These are phyloP conservation scores for Erynnis tages DNA, from an alignment of 2,888 invertebrate genomes.

Conservation along the genomic window DNA sequence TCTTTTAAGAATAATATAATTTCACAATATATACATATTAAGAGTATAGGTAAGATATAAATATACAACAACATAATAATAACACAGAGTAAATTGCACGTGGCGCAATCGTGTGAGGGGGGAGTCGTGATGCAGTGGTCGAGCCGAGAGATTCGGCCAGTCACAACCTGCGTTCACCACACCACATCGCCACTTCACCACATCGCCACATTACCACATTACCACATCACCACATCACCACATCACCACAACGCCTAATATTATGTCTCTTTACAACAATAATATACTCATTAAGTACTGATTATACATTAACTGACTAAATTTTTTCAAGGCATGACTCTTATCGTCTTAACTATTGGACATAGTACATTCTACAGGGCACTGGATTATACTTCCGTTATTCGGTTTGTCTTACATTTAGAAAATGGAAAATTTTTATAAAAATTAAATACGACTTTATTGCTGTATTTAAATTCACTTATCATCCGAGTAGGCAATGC, in stretches of 20 bases:
- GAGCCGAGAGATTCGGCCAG: constrained; percentile 76
- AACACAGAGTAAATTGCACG: constrained; percentile 81
- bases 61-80: constrained; percentile 81
- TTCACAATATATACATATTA: constrained; percentile 80
- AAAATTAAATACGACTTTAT: constrained; percentile 71
- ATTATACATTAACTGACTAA: constrained; percentile 75
- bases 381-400: constrained; percentile 77
- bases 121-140: constrained; percentile 76
- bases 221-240: too few relatives aligned
- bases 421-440: constrained; percentile 65
- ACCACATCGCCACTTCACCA: constrained; percentile 51
- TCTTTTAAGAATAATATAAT: constrained; percentile 78
- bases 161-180: constrained; percentile 60
- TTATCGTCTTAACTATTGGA: constrained; percentile 76
- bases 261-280: constrained; percentile 59
- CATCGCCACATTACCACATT: too few relatives aligned
- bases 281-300: constrained; percentile 74
- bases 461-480: constrained; percentile 72
- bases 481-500: constrained; percentile 61
- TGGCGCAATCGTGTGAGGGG: constrained; percentile 74
- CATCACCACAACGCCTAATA: constrained; percentile 63
- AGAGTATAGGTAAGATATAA: constrained; percentile 75
- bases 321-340: constrained; percentile 77
- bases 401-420: constrained; percentile 64
- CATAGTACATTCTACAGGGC: constrained; percentile 77